Percentiles rank a stretch among this genome's conserved stretches.
phyloP scores from a whole-genome alignment of 2,888 invertebrate species.

The Homarus gammarus region DNA sequence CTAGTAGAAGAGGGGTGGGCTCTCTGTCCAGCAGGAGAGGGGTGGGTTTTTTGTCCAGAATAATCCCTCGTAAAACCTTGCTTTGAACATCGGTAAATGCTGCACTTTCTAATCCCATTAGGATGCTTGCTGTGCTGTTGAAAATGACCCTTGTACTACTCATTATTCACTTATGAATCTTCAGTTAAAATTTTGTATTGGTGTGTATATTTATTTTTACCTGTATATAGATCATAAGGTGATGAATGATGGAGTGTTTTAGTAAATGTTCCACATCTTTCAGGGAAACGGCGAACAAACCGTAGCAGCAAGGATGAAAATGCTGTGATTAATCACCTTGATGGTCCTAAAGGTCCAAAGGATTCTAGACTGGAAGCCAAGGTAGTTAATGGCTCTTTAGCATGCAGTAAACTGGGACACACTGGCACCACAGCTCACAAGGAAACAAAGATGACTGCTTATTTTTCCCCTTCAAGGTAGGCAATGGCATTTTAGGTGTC shows the following conservation, averaged over 20 bases:
- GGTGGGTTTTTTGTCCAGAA: too few species aligned
- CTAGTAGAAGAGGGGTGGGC: too few species aligned
- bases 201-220: background rate
- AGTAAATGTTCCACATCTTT: background rate
- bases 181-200: background rate
- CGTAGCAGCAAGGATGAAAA: conserved; percentile 69
- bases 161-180: too few species aligned
- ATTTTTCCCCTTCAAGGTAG: conserved; percentile 69
- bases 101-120: too few species aligned
- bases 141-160: too few species aligned
- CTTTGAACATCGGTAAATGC: too few species aligned
- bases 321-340: conserved; percentile 46
- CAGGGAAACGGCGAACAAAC: conserved; percentile 60
- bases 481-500: conserved; percentile 17
- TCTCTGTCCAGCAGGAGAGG: too few species aligned
- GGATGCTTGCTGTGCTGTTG: too few species aligned
- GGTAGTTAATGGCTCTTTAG: conserved; percentile 41
- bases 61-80: too few species aligned
- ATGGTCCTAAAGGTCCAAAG: conserved; percentile 66
- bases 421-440: conserved; percentile 8
- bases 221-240: background rate
- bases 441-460: conserved; percentile 52
- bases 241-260: background rate
- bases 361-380: conserved; percentile 50
- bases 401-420: conserved; percentile 30